Evolutionary conservation across 2,797 vertebrate species (phyloP), one percentile per base, ranked within the genome.

Genomic region (Falco berigora): DNA sequence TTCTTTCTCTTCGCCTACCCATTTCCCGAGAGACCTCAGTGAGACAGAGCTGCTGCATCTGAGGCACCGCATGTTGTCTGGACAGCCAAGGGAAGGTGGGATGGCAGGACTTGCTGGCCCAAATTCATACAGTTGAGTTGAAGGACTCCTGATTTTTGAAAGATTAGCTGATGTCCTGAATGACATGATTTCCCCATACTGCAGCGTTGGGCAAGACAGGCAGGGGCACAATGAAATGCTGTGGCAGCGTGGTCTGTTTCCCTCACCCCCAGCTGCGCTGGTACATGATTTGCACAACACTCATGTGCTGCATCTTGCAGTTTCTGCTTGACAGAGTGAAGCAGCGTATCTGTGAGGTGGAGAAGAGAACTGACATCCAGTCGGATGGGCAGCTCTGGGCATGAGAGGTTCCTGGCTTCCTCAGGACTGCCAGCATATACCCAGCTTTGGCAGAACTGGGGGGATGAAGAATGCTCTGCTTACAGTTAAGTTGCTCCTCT

Each of bases 131-230:
- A 49, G 72, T 47, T 58, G 59, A 17, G 69, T 2, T 20, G 50
- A 32, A 44, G 44, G 47, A 42, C 21, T 73, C 42, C 47, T 30
- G 44, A 13, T 24, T 21, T 53, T 11, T 50, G 61, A 24, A 59
- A 52, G 38, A 46, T 12, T 12, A 56, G n/a, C 34, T 62, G 64
- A 12, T 15, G 66, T 38, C 14, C 38, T 19, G 27, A 62, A 24
- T 14, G 16, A 8, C 6, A 0, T 1, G 7, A 27, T 32, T 63
- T 30, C 27, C n/a, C 36, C 4, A 4, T 2, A 3, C 4, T 15
- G 24, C 75, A 23, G 53, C 1, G 25, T 6, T 30, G 69, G 63
- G 40, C 12, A 4, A 2, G 23, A 14, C 12, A 32, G 44, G 20
- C 7, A 28, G 64, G 42, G 38, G 10, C 14, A 30, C 22, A 53